Evolutionary conservation across 2,797 vertebrate species (phyloP).

Genomic region (Synanceia verrucosa): DNA sequence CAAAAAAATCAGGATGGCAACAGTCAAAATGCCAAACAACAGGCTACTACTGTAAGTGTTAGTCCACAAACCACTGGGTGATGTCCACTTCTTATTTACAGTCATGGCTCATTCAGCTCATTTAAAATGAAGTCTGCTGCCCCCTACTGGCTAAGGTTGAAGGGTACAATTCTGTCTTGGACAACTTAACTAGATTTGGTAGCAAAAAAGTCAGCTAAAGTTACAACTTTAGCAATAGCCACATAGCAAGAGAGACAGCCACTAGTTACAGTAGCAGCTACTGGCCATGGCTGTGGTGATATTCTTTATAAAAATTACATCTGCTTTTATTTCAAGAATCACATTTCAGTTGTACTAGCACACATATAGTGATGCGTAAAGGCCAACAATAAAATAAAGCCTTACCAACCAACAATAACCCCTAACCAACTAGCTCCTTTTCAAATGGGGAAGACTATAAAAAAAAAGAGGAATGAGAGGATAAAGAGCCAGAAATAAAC

Average conservation of each 20-base stretch:
- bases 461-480: neutral
- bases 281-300: neutral
- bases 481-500: conserved; percentile 6
- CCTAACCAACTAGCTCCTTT: neutral
- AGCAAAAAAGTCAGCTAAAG: neutral
- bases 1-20: no score
- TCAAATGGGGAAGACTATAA: neutral
- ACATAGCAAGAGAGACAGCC: neutral
- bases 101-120: neutral
- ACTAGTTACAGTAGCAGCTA: neutral
- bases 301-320: conserved; percentile 25
- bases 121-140: conserved; percentile 14
- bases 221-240: neutral
- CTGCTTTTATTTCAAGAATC: conserved; percentile 24
- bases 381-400: conserved; percentile 1
- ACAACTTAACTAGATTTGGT: neutral
- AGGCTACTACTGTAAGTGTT: no score
- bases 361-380: neutral
- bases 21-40: no score
- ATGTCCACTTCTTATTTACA: no score
- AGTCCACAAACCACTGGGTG: no score
- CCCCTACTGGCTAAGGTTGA: conserved; percentile 29
- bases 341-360: neutral
- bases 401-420: neutral
- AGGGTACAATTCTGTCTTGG: neutral